Conservation (phyloP, 92 coral and sea anemone genomes). For the Bergia puertoricense region DNA sequence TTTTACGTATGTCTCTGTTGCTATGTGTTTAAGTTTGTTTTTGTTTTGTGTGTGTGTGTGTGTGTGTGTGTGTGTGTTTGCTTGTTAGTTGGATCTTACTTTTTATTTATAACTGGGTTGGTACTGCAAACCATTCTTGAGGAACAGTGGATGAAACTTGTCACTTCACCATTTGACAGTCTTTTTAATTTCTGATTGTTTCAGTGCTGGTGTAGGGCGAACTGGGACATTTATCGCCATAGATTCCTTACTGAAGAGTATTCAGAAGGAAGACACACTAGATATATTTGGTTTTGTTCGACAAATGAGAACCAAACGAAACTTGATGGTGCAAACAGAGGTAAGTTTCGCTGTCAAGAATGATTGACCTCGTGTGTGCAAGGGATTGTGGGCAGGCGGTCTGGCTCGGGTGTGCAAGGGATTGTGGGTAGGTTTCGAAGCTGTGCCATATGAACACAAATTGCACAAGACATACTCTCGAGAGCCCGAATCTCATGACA, state of each 20-base stretch:
- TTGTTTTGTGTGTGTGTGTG: no score
- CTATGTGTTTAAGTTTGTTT: no score
- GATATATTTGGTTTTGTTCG: conserved; percentile 91
- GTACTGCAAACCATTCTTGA: no score
- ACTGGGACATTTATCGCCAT: conserved; percentile 94
- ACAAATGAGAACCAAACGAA: conserved; percentile 91
- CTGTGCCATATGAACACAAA: no score
- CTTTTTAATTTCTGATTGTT: background rate
- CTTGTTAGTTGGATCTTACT: no score
- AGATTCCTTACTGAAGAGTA: conserved; percentile 85
- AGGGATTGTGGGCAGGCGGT: background rate
- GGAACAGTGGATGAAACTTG: no score
- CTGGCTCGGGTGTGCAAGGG: background rate
- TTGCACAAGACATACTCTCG: background rate
- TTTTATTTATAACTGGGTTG: no score
- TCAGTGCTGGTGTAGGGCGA: conserved; percentile 98
- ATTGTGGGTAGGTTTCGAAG: background rate
- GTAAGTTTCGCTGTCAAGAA: conserved; percentile 39
- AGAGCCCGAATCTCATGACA: background rate
- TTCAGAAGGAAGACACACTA: conserved; percentile 77
- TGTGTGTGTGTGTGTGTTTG: no score
- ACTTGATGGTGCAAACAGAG: conserved; percentile 98
- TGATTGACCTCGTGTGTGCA: background rate
- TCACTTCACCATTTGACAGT: background rate
- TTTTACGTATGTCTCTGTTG: no score